Evolutionary conservation across 2,797 vertebrate genomes (phyloP), one percentile per base, ranked within the genome.

Genomic region (Amniataba percoides): DNA sequence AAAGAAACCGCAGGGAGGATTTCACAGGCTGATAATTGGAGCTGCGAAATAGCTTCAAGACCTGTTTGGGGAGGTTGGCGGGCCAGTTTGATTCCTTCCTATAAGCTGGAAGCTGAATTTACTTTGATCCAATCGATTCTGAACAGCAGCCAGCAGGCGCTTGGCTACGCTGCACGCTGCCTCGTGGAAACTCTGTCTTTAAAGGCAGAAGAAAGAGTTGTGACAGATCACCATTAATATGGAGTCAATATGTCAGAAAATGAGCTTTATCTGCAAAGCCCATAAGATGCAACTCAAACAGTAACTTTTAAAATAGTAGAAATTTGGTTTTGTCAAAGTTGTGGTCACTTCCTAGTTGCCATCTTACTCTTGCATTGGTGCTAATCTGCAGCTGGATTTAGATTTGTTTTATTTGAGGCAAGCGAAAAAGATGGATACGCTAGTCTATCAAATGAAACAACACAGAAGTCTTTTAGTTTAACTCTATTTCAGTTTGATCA

Each of bases 1-100:
- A 57, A 61, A 45, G 57, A 63, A 58, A 53, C 45, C 16, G 21
- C 18, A 16, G 27, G 13, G 19, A 59, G 40, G 39, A 34, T 45
- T 69, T 64, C 25, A 60, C 21, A 63, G 52, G 43, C 43, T 55
- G 55, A 60, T 71, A 34, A 73, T 19, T 63, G 36, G 46, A 48
- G 46, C 49, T 39, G 31, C 42, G 62, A 52, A 75, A n/a, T 15
- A n/a, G 36, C 42, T 57, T 81, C 51, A 73, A 57, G 60, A 58
- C 53, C 21, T 10, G 34, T 49, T 52, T 19, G 1, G 42, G 12
- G 36, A 57, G 42, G 52, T 10, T 51, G n/a, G 40, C n/a, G 21
- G 48, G 14, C 3, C 23, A 43, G 59, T 72, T 45, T 70, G n/a
- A 71, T 18, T 11, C 43, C 40, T 71, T 71, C 16, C 56, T 63